Conservation (phyloP, 2,888 invertebrate genomes). For the Cheilosia scutellata region DNA sequence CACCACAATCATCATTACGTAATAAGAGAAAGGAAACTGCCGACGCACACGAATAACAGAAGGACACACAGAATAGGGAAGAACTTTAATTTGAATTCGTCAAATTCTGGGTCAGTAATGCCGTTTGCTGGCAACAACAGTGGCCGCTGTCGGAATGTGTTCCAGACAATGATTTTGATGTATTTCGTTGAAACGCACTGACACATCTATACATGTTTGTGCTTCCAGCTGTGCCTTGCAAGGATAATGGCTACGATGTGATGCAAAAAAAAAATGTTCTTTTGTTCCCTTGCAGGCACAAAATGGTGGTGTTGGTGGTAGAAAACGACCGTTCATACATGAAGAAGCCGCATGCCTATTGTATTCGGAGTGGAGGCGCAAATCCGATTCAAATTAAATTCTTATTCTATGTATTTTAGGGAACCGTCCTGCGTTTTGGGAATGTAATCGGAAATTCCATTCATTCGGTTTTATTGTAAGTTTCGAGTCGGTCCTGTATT, state of each 20-base stretch:
- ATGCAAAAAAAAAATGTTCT: neutral
- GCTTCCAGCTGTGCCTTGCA: conserved; percentile 14
- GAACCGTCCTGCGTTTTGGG: neutral
- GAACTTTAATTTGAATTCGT: conserved; percentile 67
- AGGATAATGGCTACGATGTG: conserved; percentile 24
- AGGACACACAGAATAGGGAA: neutral
- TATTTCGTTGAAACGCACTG: conserved; percentile 32
- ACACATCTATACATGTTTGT: conserved; percentile 22
- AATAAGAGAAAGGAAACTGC: conserved; percentile 23
- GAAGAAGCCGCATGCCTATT: neutral
- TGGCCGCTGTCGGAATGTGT: conserved; percentile 46
- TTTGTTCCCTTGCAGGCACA: conserved; percentile 25
- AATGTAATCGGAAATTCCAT: neutral
- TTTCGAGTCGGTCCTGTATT: too few relatives aligned
- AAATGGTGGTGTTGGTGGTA: neutral
- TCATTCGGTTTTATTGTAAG: too few relatives aligned
- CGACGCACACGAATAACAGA: neutral
- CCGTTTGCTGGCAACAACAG: conserved; percentile 45
- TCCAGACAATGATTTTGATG: conserved; percentile 60
- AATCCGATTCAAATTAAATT: conserved; percentile 26
- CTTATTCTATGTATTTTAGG: conserved; percentile 6
- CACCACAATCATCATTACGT: conserved; percentile 47
- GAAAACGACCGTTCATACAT: neutral
- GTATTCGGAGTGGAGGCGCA: conserved; percentile 3
- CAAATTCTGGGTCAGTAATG: conserved; percentile 72